Percentiles rank a stretch among this genome's conserved stretches.
Evolutionary conservation across 2,888 invertebrate genomes (phyloP).

Genomic region (Pedicia rivosa): DNA sequence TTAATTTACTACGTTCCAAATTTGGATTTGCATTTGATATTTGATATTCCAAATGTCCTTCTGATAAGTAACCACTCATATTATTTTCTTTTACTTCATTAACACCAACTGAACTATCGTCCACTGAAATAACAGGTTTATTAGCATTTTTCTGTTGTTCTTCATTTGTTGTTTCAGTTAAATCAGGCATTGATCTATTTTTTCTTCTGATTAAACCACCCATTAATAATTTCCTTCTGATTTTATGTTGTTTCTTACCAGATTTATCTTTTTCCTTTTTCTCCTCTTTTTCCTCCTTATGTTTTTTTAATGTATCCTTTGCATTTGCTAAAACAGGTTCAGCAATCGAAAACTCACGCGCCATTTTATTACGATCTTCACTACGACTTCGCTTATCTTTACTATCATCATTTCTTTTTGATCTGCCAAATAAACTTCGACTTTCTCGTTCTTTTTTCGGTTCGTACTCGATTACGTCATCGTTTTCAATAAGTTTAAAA

Average conservation of each 20-base stretch:
- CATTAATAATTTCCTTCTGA: slow-evolving; percentile 72
- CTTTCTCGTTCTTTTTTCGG: slow-evolving; percentile 56
- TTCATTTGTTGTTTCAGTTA: slow-evolving; percentile 56
- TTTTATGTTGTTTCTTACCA: slow-evolving; percentile 81
- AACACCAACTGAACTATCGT: slow-evolving; percentile 49
- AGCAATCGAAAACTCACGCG: slow-evolving; percentile 53
- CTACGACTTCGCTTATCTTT: slow-evolving; percentile 68
- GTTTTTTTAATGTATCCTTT: slow-evolving; percentile 36
- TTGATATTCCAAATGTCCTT: slow-evolving; percentile 67
- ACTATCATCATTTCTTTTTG: slow-evolving; percentile 52
- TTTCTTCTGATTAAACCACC: slow-evolving; percentile 76
- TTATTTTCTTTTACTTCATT: slow-evolving; percentile 23
- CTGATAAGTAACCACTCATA: slow-evolving; percentile 66
- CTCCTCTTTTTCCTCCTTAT: slow-evolving; percentile 43
- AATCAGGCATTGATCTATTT: slow-evolving; percentile 82
- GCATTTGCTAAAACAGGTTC: slow-evolving; percentile 36
- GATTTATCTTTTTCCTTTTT: slow-evolving; percentile 54
- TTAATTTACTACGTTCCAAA: slow-evolving; percentile 68
- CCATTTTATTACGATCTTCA: slow-evolving; percentile 67
- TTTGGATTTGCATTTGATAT: slow-evolving; percentile 58
- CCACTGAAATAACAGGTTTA: slow-evolving; percentile 30
- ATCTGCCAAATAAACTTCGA: slow-evolving; percentile 48
- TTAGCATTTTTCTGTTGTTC: slow-evolving; percentile 22
- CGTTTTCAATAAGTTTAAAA: slow-evolving; percentile 40
- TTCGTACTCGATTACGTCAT: slow-evolving; percentile 55